These are phyloP conservation scores for Trissoscelio sp. DNA, from an alignment of 2,888 invertebrate genomes.

Conservation along the genomic window DNA sequence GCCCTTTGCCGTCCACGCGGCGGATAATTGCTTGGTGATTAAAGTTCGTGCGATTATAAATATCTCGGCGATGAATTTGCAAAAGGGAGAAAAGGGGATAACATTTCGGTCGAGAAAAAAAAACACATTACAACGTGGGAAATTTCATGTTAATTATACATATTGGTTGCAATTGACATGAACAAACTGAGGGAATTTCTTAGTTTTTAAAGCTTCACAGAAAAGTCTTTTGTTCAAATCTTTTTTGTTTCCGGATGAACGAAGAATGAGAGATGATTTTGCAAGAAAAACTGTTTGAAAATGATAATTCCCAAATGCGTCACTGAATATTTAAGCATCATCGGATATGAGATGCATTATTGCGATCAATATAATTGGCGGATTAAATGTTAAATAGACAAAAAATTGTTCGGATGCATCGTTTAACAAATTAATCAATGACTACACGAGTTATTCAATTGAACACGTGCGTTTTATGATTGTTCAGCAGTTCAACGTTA, in stretches of 20 bases:
- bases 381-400: constrained; percentile 14
- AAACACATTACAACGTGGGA: background rate
- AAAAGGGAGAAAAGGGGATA: background rate
- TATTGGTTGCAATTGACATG: background rate
- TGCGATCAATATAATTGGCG: constrained; percentile 40
- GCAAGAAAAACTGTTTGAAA: constrained; percentile 25
- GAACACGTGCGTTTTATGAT: constrained; percentile 31
- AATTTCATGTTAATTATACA: constrained; percentile 7
- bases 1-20: no score
- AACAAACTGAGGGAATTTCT: background rate
- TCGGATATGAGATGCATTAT: constrained; percentile 40
- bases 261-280: constrained; percentile 19
- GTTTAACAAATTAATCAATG: constrained; percentile 51
- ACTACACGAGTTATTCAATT: constrained; percentile 17
- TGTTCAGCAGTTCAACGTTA: constrained; percentile 25
- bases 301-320: constrained; percentile 47
- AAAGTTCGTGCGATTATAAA: constrained; percentile 28
- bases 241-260: background rate
- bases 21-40: constrained; percentile 32
- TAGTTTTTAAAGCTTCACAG: background rate
- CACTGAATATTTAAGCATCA: constrained; percentile 39
- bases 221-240: constrained; percentile 18
- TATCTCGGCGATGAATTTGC: constrained; percentile 28
- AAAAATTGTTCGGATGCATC: constrained; percentile 32
- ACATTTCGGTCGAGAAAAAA: background rate